A percentile compares a stretch with the other conserved stretches of the same genome.
These are phyloP conservation scores for Hippocampus comes DNA, from an alignment of 2,113 vertebrate genomes.

Conservation along the genomic window DNA sequence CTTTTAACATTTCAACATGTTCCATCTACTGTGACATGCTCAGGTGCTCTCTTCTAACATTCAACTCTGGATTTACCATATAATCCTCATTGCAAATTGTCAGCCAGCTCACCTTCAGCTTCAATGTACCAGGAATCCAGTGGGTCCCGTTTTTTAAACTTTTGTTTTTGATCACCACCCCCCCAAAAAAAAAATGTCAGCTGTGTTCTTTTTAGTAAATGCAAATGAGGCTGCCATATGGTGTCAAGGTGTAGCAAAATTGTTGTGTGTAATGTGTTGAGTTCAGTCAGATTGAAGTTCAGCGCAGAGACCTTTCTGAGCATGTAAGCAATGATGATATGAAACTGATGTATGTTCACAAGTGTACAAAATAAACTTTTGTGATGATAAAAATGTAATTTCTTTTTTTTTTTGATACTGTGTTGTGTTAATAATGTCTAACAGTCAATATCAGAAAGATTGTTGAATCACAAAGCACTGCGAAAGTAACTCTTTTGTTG, in stretches of 20 bases:
- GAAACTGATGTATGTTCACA: slow-evolving; percentile 33
- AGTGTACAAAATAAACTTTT: slow-evolving; percentile 46
- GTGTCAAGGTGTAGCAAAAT: slow-evolving; percentile 36
- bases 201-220: background rate
- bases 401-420: background rate
- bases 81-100: background rate
- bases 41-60: slow-evolving; percentile 45
- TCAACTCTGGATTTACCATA: slow-evolving; percentile 16
- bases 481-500: no score
- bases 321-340: slow-evolving; percentile 10
- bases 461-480: no score
- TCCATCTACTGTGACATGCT: slow-evolving; percentile 18
- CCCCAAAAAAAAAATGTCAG: slow-evolving; percentile 5
- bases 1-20: slow-evolving; percentile 14
- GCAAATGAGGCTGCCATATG: slow-evolving; percentile 15
- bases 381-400: background rate
- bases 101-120: slow-evolving; percentile 30
- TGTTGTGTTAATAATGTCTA: background rate
- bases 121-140: slow-evolving; percentile 16
- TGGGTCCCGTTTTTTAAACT: slow-evolving; percentile 12
- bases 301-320: background rate
- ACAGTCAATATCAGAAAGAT: no score
- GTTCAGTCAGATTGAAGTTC: slow-evolving; percentile 17
- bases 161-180: slow-evolving; percentile 42
- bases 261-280: slow-evolving; percentile 13